phyloP scores from a whole-genome alignment of 2,888 invertebrate species.

The Cantharis nigra region DNA sequence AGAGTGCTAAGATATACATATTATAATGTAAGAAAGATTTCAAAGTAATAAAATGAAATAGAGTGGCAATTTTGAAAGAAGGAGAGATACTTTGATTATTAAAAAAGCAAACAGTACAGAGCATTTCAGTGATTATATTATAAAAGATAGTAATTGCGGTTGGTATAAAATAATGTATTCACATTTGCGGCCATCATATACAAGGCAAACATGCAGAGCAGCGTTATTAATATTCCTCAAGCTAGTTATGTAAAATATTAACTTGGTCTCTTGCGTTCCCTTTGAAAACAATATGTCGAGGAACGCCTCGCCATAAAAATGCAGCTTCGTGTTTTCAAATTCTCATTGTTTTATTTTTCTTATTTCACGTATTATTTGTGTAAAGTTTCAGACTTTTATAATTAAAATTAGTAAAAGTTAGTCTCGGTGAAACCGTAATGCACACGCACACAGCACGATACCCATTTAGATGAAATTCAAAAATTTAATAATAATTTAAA shows the following conservation, averaged over 20 bases:
- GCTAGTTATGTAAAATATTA: slow-evolving; percentile 42
- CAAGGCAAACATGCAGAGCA: slow-evolving; percentile 25
- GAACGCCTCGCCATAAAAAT: slow-evolving; percentile 39
- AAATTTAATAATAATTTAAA: neutral
- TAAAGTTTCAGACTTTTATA: neutral
- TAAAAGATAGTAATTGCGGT: slow-evolving; percentile 28
- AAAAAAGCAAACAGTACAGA: slow-evolving; percentile 8
- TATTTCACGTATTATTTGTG: slow-evolving; percentile 6
- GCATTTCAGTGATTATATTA: slow-evolving; percentile 16
- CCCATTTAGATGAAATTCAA: neutral
- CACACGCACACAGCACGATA: neutral
- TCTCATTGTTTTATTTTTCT: slow-evolving; percentile 30
- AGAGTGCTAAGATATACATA: no score
- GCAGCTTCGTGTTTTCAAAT: slow-evolving; percentile 32
- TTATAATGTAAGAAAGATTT: neutral
- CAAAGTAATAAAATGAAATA: neutral
- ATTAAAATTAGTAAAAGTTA: neutral
- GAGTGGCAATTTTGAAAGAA: neutral
- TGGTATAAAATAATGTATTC: slow-evolving; percentile 30
- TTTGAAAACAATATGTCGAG: slow-evolving; percentile 40
- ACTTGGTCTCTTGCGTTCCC: slow-evolving; percentile 35
- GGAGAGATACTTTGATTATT: neutral
- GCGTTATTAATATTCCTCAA: slow-evolving; percentile 39
- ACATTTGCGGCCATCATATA: slow-evolving; percentile 24
- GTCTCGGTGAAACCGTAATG: neutral